phyloP scores from a whole-genome alignment of 2,888 invertebrate species.

The Brenthis ino region DNA sequence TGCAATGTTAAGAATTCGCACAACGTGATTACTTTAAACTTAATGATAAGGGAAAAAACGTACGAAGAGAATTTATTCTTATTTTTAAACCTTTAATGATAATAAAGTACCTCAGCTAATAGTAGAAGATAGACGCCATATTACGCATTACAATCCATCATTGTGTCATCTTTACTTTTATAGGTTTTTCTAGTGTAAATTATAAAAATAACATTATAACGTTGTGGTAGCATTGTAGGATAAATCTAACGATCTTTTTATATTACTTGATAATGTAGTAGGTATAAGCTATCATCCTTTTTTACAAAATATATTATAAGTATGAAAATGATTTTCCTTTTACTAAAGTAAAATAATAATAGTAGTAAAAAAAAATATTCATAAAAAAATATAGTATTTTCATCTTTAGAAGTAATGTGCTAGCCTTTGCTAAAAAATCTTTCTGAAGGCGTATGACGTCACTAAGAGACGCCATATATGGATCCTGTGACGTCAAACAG shows the following conservation, averaged over 20 bases:
- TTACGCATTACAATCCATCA: slow-evolving; percentile 35
- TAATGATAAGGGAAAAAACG: slow-evolving; percentile 40
- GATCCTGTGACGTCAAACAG: slow-evolving; percentile 37
- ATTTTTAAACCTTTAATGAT: slow-evolving; percentile 13
- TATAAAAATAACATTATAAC: slow-evolving; percentile 7
- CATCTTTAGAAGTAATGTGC: too few species aligned
- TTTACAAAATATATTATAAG: too few species aligned
- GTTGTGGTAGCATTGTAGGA: too few species aligned
- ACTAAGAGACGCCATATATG: slow-evolving; percentile 37
- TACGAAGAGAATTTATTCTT: slow-evolving; percentile 43
- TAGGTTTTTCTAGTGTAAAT: slow-evolving; percentile 51
- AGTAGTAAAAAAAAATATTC: too few species aligned
- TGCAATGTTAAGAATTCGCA: slow-evolving; percentile 35
- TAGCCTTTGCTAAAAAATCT: slow-evolving; percentile 25
- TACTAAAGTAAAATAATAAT: too few species aligned
- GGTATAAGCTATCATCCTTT: too few species aligned
- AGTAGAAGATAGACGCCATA: slow-evolving; percentile 14
- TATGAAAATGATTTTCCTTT: too few species aligned
- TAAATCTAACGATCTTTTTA: too few species aligned
- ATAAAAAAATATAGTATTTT: too few species aligned
- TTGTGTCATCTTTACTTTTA: slow-evolving; percentile 58
- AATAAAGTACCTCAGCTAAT: not conserved
- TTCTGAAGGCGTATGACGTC: slow-evolving; percentile 56
- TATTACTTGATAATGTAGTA: too few species aligned
- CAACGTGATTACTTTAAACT: slow-evolving; percentile 43